Conservation (phyloP, 2,113 vertebrate genomes). For the Scalopus aquaticus region DNA sequence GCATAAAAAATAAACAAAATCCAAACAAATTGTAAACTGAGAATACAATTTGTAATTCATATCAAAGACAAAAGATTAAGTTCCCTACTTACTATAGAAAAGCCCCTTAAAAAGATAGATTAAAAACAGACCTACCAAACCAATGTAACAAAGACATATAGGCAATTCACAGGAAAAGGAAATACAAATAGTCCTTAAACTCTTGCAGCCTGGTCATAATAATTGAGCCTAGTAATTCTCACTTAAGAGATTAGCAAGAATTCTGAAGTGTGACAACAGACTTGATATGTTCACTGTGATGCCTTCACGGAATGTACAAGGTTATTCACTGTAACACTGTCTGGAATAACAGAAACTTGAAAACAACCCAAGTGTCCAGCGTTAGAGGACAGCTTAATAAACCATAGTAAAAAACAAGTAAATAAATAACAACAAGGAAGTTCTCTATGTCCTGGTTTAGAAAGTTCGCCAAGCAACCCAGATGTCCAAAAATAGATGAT, state of each 20-base stretch:
- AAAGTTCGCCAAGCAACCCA: too few relatives aligned
- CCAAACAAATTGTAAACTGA: constrained; percentile 32
- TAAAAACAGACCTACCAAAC: not conserved
- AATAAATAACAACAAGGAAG: constrained; percentile 24
- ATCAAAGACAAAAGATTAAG: not conserved
- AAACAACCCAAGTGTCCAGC: not conserved
- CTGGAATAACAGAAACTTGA: not conserved
- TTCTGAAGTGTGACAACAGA: not conserved
- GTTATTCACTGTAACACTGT: not conserved
- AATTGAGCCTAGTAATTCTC: constrained; percentile 8
- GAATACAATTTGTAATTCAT: not conserved
- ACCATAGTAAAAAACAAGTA: not conserved
- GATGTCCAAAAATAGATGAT: too few relatives aligned
- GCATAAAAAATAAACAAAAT: constrained; percentile 7
- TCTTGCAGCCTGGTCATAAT: not conserved
- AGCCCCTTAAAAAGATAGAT: not conserved
- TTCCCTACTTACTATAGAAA: not conserved
- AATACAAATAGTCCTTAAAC: not conserved
- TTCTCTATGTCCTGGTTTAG: constrained; percentile 5
- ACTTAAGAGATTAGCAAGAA: not conserved
- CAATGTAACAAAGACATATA: not conserved
- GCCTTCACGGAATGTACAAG: not conserved
- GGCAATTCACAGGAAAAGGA: not conserved
- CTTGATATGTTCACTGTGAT: not conserved
- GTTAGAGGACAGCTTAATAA: not conserved